These are phyloP conservation scores for Syncerus caffer DNA, from an alignment of 2,797 vertebrate species.

Conservation along the genomic window DNA sequence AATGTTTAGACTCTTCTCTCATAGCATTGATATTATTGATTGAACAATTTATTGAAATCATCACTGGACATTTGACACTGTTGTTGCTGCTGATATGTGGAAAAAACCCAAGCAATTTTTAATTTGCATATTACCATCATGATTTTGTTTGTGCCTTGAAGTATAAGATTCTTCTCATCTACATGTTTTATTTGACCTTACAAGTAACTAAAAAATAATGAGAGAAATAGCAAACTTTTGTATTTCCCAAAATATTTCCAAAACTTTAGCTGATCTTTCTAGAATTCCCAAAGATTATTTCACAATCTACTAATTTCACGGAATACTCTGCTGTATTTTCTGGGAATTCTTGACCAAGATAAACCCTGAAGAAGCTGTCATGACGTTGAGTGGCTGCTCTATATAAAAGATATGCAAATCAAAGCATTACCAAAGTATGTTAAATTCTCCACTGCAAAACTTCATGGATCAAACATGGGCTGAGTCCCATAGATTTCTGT, in stretches of 20 bases:
- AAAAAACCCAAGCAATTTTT: background rate
- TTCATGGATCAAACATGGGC: conserved; percentile 48
- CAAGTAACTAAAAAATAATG: background rate
- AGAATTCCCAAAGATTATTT: background rate
- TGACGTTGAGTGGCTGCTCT: background rate
- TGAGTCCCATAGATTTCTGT: conserved; percentile 2
- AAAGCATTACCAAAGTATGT: conserved; percentile 19
- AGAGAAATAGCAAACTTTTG: background rate
- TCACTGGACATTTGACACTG: background rate
- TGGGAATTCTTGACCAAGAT: background rate
- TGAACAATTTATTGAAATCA: background rate
- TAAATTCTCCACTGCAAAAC: conserved; percentile 28
- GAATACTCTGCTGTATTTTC: background rate
- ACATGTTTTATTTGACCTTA: background rate
- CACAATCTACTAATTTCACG: background rate
- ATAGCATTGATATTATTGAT: background rate
- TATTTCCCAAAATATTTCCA: background rate
- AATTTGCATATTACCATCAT: background rate
- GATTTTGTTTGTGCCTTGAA: background rate
- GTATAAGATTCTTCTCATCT: background rate
- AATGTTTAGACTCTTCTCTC: background rate
- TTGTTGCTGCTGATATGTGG: background rate
- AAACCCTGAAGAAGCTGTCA: background rate
- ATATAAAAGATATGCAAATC: background rate
- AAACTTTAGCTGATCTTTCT: background rate